Evolutionary conservation across 2,797 vertebrate genomes (phyloP).

Genomic region (Gymnothorax reevesii): DNA sequence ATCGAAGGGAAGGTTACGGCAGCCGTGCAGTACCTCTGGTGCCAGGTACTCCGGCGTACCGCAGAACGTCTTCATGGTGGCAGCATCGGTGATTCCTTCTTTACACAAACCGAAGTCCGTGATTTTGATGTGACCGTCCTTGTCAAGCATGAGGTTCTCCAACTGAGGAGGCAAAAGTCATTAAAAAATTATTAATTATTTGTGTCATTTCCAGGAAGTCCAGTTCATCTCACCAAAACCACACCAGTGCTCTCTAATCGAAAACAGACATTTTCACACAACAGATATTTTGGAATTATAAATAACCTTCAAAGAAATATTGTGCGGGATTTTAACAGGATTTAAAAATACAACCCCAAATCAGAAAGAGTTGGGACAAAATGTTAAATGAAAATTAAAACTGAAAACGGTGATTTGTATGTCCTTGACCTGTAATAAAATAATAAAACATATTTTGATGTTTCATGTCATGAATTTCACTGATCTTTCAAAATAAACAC

Average conservation of each 20-base stretch:
- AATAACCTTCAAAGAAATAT: too few relatives aligned
- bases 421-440: too few relatives aligned
- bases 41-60: constrained; percentile 95
- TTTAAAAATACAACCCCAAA: too few relatives aligned
- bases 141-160: constrained; percentile 98
- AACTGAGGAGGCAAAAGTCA: constrained; percentile 66
- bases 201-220: not conserved
- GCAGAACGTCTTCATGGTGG: constrained; percentile 99
- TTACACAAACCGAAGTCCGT: constrained; percentile 98
- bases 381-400: too few relatives aligned
- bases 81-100: constrained; percentile 96
- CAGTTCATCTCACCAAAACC: not conserved
- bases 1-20: not conserved
- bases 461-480: too few relatives aligned
- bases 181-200: not conserved
- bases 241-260: not conserved
- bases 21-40: constrained; percentile 81
- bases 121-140: constrained; percentile 97
- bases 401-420: too few relatives aligned
- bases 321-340: too few relatives aligned
- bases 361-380: too few relatives aligned
- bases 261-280: not conserved
- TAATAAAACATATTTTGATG: too few relatives aligned
- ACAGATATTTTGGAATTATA: too few relatives aligned
- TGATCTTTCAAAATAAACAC: too few relatives aligned